phyloP scores from a whole-genome alignment of 2,888 invertebrate genomes.

The Microplitis manilae region DNA sequence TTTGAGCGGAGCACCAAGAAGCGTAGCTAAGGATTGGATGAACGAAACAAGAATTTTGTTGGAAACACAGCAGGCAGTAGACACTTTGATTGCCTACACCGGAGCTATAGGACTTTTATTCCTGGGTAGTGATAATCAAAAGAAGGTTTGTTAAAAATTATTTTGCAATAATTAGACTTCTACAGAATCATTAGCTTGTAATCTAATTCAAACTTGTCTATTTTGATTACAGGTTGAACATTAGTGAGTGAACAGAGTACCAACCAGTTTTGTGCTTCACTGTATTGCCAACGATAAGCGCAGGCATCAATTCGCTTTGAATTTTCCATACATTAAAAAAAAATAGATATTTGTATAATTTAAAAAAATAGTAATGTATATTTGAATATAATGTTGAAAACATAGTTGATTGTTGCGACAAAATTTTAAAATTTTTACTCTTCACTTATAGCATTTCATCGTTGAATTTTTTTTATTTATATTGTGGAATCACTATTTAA shows the following conservation, averaged over 20 bases:
- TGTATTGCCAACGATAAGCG: background rate
- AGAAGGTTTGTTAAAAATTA: slow-evolving; percentile 19
- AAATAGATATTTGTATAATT: background rate
- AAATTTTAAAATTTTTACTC: background rate
- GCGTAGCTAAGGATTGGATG: slow-evolving; percentile 90
- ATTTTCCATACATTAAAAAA: slow-evolving; percentile 14
- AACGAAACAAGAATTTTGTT: slow-evolving; percentile 85
- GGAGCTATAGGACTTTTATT: slow-evolving; percentile 81
- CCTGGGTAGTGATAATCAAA: slow-evolving; percentile 63
- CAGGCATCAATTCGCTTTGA: background rate
- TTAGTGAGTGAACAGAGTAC: background rate
- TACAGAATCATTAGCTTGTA: background rate
- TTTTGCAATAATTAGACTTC: too few species aligned
- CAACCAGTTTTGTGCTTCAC: background rate
- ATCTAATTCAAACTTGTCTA: background rate
- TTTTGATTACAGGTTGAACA: background rate
- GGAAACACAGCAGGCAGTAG: slow-evolving; percentile 92
- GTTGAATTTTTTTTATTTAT: background rate
- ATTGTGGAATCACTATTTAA: background rate
- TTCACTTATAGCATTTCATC: background rate
- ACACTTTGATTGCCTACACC: slow-evolving; percentile 91
- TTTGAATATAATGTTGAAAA: background rate
- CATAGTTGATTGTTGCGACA: background rate
- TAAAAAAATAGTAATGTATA: slow-evolving; percentile 1
- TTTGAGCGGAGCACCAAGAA: slow-evolving; percentile 89